Evolutionary conservation across 2,797 vertebrate species (phyloP).

Genomic region (Sebastes hopkinsi): DNA sequence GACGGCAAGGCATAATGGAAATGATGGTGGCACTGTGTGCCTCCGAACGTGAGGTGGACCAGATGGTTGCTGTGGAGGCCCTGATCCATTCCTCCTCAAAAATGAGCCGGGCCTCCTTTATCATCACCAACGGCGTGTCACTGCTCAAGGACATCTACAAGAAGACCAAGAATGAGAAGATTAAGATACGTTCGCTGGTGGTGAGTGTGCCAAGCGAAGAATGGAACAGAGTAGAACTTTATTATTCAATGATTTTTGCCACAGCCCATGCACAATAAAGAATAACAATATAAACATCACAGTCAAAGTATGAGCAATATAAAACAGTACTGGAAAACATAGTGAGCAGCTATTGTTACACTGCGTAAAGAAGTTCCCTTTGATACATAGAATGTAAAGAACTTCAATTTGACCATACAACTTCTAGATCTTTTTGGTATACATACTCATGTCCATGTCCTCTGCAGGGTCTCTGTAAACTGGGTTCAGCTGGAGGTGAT

Average conservation of each 20-base stretch:
- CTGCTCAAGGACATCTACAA: constrained; percentile 98
- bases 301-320: not conserved
- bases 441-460: constrained; percentile 3
- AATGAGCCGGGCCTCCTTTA: constrained; percentile 94
- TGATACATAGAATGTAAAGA: not conserved
- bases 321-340: not conserved
- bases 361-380: not conserved
- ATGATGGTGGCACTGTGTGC: constrained; percentile 98
- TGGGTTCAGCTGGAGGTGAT: constrained; percentile 96
- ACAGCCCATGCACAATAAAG: not conserved
- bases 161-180: constrained; percentile 96
- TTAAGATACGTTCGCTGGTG: constrained; percentile 96
- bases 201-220: constrained; percentile 74
- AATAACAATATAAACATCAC: not conserved
- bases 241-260: not conserved
- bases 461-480: constrained; percentile 94
- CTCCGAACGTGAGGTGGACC: constrained; percentile 95
- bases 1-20: constrained; percentile 95
- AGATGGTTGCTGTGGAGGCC: constrained; percentile 96
- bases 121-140: constrained; percentile 92
- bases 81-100: constrained; percentile 95
- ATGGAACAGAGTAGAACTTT: not conserved
- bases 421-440: not conserved
- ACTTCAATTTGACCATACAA: too few relatives aligned
- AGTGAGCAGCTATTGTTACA: not conserved